Evolutionary conservation across 2,888 invertebrate species (phyloP), one percentile per base, ranked within the genome.

Genomic region (Orthosia gracilis): DNA sequence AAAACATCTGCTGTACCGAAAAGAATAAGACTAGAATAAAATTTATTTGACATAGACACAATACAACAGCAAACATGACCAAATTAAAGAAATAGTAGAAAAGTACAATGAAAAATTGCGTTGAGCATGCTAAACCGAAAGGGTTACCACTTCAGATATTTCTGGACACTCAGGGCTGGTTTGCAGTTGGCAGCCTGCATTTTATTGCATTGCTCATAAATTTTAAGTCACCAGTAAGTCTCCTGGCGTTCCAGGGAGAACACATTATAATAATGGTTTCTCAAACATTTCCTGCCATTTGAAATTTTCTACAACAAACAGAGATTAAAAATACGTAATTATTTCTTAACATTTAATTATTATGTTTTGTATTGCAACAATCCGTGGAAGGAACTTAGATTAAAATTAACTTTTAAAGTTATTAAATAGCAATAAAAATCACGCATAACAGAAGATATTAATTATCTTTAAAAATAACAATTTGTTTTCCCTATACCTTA

Each of bases 311-410:
- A 9, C 45, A 9, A 49, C 62, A 62, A 80, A 58, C 21, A 65
- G 17, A 69, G 49, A 31, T 58, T n/a, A 26, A 3, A 4, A 26
- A 67, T 70, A 76, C 59, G 63, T 76, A 11, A 68, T 76, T 63
- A 63, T 55, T 82, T 49, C 50, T 82, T 76, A 82, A 54, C 12
- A 47, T 47, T 54, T 62, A 58, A 58, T 54, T 55, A 55, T 69
- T 71, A 31, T 58, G n/a, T 21, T 54, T 47, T 67, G 23, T 61
- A 66, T 71, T 64, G 54, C 64, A 82, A 82, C 72, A 82, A 58
- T 80, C 82, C 68, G 47, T 18, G 3, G 9, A 21, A 47, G 31
- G n/a, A 78, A 50, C 72, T 71, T n/a, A 15, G 0, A 45, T 31
- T 15, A 55, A 55, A 23, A 45, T 23, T 45, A 18, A 59, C 18